Conservation (phyloP, 2,113 vertebrate genomes). For the Neotoma lepida region DNA sequence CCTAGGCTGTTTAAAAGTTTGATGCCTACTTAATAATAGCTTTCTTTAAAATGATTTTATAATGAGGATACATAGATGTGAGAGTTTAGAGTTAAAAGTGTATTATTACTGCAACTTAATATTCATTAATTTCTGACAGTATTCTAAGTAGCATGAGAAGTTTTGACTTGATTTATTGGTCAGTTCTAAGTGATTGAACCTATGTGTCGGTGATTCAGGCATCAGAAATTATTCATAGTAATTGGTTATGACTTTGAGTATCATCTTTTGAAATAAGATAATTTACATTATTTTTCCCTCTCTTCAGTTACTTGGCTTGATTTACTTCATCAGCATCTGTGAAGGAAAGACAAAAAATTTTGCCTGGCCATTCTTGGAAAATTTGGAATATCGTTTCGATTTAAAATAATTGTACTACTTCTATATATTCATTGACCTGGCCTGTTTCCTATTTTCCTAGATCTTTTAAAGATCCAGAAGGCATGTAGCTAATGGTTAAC, state of each 20-base stretch:
- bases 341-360: background rate
- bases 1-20: background rate
- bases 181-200: background rate
- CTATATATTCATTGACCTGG: background rate
- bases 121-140: background rate
- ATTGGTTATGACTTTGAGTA: background rate
- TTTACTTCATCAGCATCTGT: background rate
- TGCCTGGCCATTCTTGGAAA: constrained; percentile 32
- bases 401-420: background rate
- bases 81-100: background rate
- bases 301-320: background rate
- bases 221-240: background rate
- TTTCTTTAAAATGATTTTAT: background rate
- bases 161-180: background rate
- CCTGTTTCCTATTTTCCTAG: constrained; percentile 30
- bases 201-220: background rate
- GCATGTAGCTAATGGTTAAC: background rate
- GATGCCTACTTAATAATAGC: background rate
- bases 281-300: background rate
- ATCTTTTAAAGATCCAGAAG: background rate
- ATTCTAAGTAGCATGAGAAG: background rate
- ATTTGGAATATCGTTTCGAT: background rate
- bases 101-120: background rate
- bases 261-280: background rate
- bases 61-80: background rate